These are phyloP conservation scores for Gryllus bimaculatus DNA, from an alignment of 1,140 invertebrate genomes.

Conservation along the genomic window DNA sequence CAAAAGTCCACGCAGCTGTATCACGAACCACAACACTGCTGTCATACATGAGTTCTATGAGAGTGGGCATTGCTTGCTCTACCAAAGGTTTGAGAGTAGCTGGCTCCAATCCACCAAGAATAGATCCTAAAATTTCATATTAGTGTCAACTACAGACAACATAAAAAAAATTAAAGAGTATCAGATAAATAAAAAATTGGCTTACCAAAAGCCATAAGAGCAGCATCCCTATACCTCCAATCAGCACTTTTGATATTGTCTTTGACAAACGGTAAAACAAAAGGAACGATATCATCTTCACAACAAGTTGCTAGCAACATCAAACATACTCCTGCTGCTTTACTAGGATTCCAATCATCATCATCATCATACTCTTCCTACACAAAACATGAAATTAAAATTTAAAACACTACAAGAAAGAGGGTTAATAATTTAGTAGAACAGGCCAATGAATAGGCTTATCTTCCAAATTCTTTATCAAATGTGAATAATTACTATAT, in stretches of 20 bases:
- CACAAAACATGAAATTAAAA: not conserved
- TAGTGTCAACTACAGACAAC: not conserved
- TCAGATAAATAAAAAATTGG: not conserved
- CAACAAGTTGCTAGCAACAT: conserved; percentile 96
- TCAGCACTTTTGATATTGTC: conserved; percentile 87
- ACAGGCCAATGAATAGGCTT: not conserved
- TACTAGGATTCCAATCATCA: conserved; percentile 99
- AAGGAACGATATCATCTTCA: conserved; percentile 92
- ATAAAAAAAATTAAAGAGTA: conserved; percentile 14
- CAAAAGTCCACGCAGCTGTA: conserved; percentile 96
- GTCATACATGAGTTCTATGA: conserved; percentile 93
- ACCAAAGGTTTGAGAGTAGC: conserved; percentile 83
- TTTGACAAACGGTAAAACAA: conserved; percentile 95
- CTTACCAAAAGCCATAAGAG: conserved; percentile 93
- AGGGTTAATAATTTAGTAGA: not conserved
- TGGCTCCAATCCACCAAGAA: conserved; percentile 86
- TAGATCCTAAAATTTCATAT: conserved; percentile 50
- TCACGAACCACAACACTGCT: conserved; percentile 86
- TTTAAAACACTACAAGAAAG: not conserved
- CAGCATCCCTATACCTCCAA: conserved; percentile 94
- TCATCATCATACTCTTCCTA: conserved; percentile 85
- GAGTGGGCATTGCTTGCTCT: conserved; percentile 89
- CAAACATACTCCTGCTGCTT: conserved; percentile 97
- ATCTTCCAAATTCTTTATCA: no score
- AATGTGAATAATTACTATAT: no score